Conservation (phyloP, 2,888 invertebrate species). For the Loripinus fragilis region DNA sequence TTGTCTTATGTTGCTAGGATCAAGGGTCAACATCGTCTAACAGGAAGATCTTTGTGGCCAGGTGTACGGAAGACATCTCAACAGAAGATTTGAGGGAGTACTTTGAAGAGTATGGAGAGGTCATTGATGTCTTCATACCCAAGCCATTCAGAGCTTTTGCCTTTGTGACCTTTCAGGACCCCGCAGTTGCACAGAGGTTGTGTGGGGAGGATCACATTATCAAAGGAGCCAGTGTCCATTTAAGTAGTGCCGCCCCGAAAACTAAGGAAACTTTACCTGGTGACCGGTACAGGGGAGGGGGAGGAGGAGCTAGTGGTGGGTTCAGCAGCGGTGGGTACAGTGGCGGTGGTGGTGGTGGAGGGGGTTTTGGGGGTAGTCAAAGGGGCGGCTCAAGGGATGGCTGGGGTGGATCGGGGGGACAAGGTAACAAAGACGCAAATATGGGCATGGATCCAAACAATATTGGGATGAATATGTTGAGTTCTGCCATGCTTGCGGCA, state of each 20-base stretch:
- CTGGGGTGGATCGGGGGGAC: slow-evolving; percentile 35
- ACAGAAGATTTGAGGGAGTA: slow-evolving; percentile 95
- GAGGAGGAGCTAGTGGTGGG: slow-evolving; percentile 12
- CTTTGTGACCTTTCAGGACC: slow-evolving; percentile 96
- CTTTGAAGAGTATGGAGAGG: slow-evolving; percentile 93
- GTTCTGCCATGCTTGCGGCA: slow-evolving; percentile 78
- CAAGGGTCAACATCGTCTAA: slow-evolving; percentile 68
- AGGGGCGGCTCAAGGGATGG: background rate
- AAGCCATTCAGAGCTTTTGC: slow-evolving; percentile 90
- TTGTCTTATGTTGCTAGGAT: background rate
- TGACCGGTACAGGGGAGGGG: slow-evolving; percentile 11
- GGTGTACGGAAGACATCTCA: slow-evolving; percentile 95
- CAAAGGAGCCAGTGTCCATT: slow-evolving; percentile 89
- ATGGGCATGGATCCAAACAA: slow-evolving; percentile 58
- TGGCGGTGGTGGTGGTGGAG: slow-evolving; percentile 11
- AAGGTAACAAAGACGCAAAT: slow-evolving; percentile 30
- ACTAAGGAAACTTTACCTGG: slow-evolving; percentile 26
- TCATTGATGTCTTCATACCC: slow-evolving; percentile 98
- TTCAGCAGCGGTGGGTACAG: slow-evolving; percentile 17
- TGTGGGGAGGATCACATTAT: slow-evolving; percentile 98
- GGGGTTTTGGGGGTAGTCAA: slow-evolving; percentile 18
- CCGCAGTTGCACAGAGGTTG: slow-evolving; percentile 93
- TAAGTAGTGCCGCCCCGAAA: slow-evolving; percentile 84
- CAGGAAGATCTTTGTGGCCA: slow-evolving; percentile 96
- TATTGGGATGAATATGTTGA: slow-evolving; percentile 76